Conservation (phyloP, 2,888 invertebrate species). For the Papilio demoleus region DNA sequence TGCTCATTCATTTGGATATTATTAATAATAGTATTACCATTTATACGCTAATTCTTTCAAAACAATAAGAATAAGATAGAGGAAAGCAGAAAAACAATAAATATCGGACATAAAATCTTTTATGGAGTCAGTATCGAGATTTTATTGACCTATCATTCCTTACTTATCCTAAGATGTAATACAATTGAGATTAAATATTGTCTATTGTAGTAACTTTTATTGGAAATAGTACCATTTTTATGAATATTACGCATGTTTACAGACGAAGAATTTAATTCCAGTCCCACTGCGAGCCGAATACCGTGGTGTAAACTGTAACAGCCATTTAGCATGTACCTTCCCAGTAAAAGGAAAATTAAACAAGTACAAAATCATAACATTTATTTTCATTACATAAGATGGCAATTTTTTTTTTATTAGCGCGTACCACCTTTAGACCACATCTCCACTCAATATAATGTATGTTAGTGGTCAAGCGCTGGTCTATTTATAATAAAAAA, state of each 20-base stretch:
- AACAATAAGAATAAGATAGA: background rate
- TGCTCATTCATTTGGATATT: too few species aligned
- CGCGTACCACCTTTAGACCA: too few species aligned
- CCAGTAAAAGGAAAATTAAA: too few species aligned
- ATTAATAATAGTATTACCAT: too few species aligned
- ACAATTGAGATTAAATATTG: background rate
- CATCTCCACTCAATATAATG: too few species aligned
- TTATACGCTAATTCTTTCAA: background rate
- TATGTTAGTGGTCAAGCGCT: too few species aligned
- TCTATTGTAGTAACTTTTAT: background rate
- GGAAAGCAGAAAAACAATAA: constrained; percentile 1
- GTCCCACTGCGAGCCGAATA: background rate
- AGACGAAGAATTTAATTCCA: background rate
- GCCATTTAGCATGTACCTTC: too few species aligned
- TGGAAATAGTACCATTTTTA: background rate
- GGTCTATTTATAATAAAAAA: too few species aligned
- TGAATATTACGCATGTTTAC: background rate
- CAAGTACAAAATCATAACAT: too few species aligned
- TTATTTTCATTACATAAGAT: too few species aligned
- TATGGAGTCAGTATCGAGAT: constrained; percentile 11
- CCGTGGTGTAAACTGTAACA: background rate
- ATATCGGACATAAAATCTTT: constrained; percentile 12
- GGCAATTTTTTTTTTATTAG: too few species aligned
- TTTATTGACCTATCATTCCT: constrained; percentile 18
- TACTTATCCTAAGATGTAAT: constrained; percentile 1